A percentile compares a stretch with the other conserved stretches of the same genome.
These are phyloP conservation scores for Philopedon plagiatum DNA, from an alignment of 2,888 invertebrate genomes.

Conservation along the genomic window DNA sequence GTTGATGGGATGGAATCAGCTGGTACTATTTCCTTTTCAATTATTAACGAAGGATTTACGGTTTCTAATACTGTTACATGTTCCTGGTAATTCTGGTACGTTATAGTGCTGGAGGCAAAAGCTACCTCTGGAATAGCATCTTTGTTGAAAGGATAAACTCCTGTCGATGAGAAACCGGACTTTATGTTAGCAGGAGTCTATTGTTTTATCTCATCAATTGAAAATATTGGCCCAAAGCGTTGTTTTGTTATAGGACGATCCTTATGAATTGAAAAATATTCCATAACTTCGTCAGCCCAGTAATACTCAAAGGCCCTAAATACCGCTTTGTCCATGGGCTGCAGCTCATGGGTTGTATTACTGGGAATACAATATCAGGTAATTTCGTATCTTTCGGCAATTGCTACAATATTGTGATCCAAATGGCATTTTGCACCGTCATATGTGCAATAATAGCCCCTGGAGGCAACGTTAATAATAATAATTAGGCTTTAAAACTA, in stretches of 20 bases:
- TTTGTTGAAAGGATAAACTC: constrained; percentile 57
- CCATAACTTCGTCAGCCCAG: constrained; percentile 63
- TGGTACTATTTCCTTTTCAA: background rate
- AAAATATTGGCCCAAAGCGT: constrained; percentile 56
- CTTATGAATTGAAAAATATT: constrained; percentile 56
- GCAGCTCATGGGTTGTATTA: constrained; percentile 64
- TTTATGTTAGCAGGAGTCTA: constrained; percentile 48
- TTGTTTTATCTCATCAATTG: constrained; percentile 56
- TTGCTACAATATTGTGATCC: constrained; percentile 58
- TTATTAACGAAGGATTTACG: no score
- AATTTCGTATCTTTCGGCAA: constrained; percentile 54
- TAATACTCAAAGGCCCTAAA: constrained; percentile 58
- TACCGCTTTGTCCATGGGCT: constrained; percentile 62
- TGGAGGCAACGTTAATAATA: constrained; percentile 53
- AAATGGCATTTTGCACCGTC: constrained; percentile 59
- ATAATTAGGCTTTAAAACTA: no score
- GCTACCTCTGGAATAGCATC: constrained; percentile 40
- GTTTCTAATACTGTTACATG: background rate
- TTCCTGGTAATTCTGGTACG: background rate
- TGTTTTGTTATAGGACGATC: constrained; percentile 58
- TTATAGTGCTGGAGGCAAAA: constrained; percentile 50
- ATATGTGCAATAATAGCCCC: constrained; percentile 47
- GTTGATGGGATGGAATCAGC: background rate
- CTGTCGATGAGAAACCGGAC: constrained; percentile 56
- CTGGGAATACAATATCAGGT: constrained; percentile 62